Base-by-base conservation (phyloP, 2,113 vertebrate genomes). In the Shinisaurus crocodilurus region DNA sequence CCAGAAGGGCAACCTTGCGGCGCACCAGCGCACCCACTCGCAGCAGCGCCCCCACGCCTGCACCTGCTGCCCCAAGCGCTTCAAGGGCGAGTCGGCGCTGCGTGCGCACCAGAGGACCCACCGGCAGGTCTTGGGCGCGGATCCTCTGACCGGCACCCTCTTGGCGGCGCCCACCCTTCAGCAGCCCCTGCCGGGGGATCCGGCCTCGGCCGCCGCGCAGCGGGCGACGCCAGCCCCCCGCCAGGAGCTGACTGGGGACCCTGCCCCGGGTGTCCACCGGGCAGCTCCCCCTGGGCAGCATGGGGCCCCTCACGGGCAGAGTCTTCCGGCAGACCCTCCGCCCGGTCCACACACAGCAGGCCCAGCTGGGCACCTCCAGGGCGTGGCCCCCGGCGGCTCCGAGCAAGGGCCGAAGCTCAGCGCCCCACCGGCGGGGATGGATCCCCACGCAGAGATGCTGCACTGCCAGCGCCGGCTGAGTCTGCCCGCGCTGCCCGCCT, bases 61-160 rank as follows among this genome's bases (percentile, higher is more conserved):
- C 88, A 92, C 95, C 1, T 95, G 96, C 93, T 96, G 96, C 23
- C 95, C 95, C 89, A 96, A 96, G 92, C 94, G 96, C 7, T 96
- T 96, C 90, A 94, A 95, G 54, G 96, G 96, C 74, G 96, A 96
- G 92, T 95, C 96, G 54, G 90, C 86, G 0, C 72, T 91, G 9
- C 90, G 86, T 0, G 86, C 86, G 0, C 90, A 96, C 89, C 94
- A 96, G 92, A 93, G 94, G 0, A 95, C 96, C 2, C 96, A 96
- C 82, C 95, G 95, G 79, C 96, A 95, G 54, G 95, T 96, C 92
- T 91, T 96, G 90, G 96, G 95, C 0, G 90, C 95, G 0, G 96
- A 89, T 92, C 95, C 86, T 87, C 94, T 32, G 93, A 94, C 45
- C 89, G 93, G 70, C 93, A 92, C 91, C 94, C 96, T 92, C 94